Evolutionary conservation across 2,797 vertebrate genomes (phyloP).

Genomic region (Lagodon rhomboides): DNA sequence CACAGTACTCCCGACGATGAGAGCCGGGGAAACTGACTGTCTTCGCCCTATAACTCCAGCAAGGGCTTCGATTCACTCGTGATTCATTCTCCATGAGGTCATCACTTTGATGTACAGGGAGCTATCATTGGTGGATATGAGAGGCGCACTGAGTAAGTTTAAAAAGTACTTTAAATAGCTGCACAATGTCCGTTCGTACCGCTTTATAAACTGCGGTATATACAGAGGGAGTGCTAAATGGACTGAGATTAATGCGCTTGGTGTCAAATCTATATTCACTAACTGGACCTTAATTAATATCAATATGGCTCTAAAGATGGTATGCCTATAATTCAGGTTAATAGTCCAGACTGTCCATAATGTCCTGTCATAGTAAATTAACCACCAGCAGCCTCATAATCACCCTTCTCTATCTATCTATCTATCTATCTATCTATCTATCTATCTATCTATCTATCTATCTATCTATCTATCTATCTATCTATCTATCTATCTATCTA

Average conservation of each 20-base stretch:
- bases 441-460: constrained; percentile 38
- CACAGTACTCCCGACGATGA: constrained; percentile 61
- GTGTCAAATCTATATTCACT: constrained; percentile 48
- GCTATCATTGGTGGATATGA: constrained; percentile 3
- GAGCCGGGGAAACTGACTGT: constrained; percentile 28
- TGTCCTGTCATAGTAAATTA: constrained; percentile 30
- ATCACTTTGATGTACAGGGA: constrained; percentile 35
- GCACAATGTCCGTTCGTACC: background rate
- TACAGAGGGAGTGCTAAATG: constrained; percentile 7
- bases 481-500: constrained; percentile 43
- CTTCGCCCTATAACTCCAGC: constrained; percentile 27
- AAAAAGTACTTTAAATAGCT: constrained; percentile 9
- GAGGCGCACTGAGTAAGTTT: constrained; percentile 8
- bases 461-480: constrained; percentile 47
- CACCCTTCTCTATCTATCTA: constrained; percentile 16
- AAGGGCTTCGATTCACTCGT: constrained; percentile 30
- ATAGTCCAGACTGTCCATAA: constrained; percentile 27
- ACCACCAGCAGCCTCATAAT: constrained; percentile 4
- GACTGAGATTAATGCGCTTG: constrained; percentile 17
- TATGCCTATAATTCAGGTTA: constrained; percentile 35
- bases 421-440: constrained; percentile 38
- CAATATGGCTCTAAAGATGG: constrained; percentile 28
- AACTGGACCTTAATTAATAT: constrained; percentile 34
- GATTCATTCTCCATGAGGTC: constrained; percentile 32
- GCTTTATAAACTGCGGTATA: constrained; percentile 1